Percentiles rank a stretch among this genome's conserved stretches.
Conservation (phyloP, 2,113 vertebrate genomes). For the Ictalurus furcatus region DNA sequence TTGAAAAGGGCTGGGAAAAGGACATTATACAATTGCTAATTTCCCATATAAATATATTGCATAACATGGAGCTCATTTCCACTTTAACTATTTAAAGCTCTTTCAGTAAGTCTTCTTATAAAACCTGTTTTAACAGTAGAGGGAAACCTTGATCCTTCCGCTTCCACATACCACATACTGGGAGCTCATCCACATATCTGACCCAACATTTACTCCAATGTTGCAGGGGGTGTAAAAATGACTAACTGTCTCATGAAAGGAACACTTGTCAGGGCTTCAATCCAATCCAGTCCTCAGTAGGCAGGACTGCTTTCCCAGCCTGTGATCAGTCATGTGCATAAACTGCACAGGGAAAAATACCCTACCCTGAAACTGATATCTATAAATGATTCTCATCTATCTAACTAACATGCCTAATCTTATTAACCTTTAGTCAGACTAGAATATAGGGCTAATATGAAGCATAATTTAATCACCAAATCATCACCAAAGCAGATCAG, state of each 20-base stretch:
- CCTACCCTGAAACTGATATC: background rate
- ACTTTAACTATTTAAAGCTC: slow-evolving; percentile 2
- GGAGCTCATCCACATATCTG: slow-evolving; percentile 49
- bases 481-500: background rate
- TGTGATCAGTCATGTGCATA: slow-evolving; percentile 4
- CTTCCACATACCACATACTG: slow-evolving; percentile 21
- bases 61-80: background rate
- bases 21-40: background rate
- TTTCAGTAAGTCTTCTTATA: slow-evolving; percentile 1
- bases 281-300: slow-evolving; percentile 9
- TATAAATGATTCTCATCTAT: background rate
- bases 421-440: background rate
- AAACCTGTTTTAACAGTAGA: slow-evolving; percentile 61
- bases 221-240: slow-evolving; percentile 48
- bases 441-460: background rate
- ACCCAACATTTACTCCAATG: slow-evolving; percentile 20
- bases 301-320: slow-evolving; percentile 24
- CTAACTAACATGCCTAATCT: background rate
- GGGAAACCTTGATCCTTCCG: slow-evolving; percentile 62
- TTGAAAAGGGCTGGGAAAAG: background rate
- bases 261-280: slow-evolving; percentile 39
- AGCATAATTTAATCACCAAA: background rate
- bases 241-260: slow-evolving; percentile 47
- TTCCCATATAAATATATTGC: slow-evolving; percentile 11
- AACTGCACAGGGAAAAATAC: slow-evolving; percentile 6